Conservation (phyloP, 2,797 vertebrate genomes). For the Xiphophorus birchmanni region DNA sequence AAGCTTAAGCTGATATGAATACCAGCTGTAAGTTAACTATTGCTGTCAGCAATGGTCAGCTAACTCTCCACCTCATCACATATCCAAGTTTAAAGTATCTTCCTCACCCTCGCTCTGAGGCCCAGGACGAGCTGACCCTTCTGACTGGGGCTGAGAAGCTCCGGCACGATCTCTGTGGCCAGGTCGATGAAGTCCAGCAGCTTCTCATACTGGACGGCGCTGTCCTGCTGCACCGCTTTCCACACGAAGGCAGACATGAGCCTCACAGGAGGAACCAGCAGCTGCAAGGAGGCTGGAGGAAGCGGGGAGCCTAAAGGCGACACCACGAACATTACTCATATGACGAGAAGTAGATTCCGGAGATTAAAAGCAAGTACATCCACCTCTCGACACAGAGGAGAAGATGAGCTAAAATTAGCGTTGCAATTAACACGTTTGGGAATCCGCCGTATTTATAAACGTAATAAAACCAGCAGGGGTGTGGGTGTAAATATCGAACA, state of each 20-base stretch:
- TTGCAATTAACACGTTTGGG: background rate
- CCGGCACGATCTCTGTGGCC: constrained; percentile 67
- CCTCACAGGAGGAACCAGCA: constrained; percentile 71
- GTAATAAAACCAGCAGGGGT: accelerated
- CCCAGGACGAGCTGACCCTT: constrained; percentile 70
- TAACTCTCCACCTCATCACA: background rate
- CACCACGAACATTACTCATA: background rate
- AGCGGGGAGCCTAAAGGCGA: constrained; percentile 39
- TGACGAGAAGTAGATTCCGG: no score
- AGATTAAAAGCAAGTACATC: background rate
- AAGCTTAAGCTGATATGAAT: no score
- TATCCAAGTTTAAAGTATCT: background rate
- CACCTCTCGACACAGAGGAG: background rate
- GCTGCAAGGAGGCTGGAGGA: constrained; percentile 56
- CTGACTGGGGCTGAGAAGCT: constrained; percentile 61
- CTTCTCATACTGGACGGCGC: constrained; percentile 69
- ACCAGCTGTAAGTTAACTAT: no score
- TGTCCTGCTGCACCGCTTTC: constrained; percentile 53
- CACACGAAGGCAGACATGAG: constrained; percentile 73
- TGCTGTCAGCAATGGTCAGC: background rate
- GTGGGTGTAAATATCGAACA: background rate
- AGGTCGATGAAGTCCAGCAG: constrained; percentile 70
- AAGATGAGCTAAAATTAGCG: constrained; percentile 26
- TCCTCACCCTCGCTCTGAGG: constrained; percentile 69
- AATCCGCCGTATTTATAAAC: background rate